phyloP scores from a whole-genome alignment of 2,888 invertebrate genomes.

The Netelia virgata region DNA sequence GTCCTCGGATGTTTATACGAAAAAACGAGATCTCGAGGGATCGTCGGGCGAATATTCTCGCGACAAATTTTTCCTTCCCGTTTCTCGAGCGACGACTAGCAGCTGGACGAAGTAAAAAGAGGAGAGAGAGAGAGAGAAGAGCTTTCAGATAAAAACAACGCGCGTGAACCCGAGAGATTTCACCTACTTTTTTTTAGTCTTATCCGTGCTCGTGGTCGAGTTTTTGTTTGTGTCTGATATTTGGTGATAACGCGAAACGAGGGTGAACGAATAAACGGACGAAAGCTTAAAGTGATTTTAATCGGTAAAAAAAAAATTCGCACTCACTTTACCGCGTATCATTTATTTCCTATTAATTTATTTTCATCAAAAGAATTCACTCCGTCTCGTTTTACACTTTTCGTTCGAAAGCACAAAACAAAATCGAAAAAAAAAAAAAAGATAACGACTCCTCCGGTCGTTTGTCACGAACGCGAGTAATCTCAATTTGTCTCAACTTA shows the following conservation, averaged over 20 bases:
- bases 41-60: conserved; percentile 4
- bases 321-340: no score
- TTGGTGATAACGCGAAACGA: not conserved
- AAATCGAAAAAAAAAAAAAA: not conserved
- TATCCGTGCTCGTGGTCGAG: no score
- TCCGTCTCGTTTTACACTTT: no score
- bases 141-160: not conserved
- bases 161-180: conserved; percentile 1
- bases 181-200: no score
- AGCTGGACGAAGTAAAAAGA: not conserved
- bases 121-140: not conserved
- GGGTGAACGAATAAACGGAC: not conserved
- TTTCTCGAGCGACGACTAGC: conserved; percentile 9
- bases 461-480: not conserved
- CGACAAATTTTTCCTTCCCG: conserved; percentile 26
- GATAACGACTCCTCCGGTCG: not conserved
- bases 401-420: not conserved
- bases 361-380: no score
- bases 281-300: conserved; percentile 14
- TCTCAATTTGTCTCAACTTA: conserved; percentile 5
- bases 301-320: not conserved
- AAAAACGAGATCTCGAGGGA: conserved; percentile 8
- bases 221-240: not conserved
- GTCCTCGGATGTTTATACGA: not conserved
- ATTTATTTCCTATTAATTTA: no score